Base-by-base conservation (phyloP, 2,797 vertebrate species). In the Anas capensis region DNA sequence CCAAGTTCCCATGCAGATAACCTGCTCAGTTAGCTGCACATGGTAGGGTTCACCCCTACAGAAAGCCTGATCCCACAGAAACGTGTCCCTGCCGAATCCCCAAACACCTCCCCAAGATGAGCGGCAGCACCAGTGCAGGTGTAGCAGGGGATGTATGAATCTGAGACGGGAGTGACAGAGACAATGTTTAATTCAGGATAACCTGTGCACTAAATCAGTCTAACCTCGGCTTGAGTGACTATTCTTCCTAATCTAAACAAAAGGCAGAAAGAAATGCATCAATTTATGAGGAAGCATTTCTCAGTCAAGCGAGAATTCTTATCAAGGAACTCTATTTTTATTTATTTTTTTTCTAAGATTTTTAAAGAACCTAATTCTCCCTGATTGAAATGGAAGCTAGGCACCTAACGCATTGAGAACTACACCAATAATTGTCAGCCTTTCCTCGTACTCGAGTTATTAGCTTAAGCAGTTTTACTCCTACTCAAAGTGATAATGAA, bases 11-110 rank as follows among this genome's bases (percentile, higher is more conserved):
- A 0, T 10, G 29, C 31, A n/a, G 57, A 36, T 49, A 64, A 53
- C 42, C 26, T 23, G 38, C 56, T 31, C 27, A 38, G 40, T 23
- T 58, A 1, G 1, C 38, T 29, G 20, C 2, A 0, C 0, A 0
- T 8, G 19, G 15, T 46, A 53, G 46, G 26, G 38, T 44, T 49
- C 23, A 34, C 42, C 15, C 6, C 38, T 1, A n/a, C 13, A 49
- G 34, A 40, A 19, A 40, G 13, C 26, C 11, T 12, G 36, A n/a
- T 12, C 68, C 56, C 1, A 3, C 71, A 38, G 34, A 54, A 31
- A 72, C 24, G 24, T 38, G 18, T 24, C 31, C 42, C 34, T 19
- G 27, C 60, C 29, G 19, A 90, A n/a, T 19, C 18, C 31, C 5
- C 42, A 44, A 19, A 10, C 42, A 12, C 12, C 15, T 20, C 33